Percentiles rank a stretch among this genome's conserved stretches.
Conservation (phyloP, 1,140 invertebrate species). For the Pogonus chalceus region DNA sequence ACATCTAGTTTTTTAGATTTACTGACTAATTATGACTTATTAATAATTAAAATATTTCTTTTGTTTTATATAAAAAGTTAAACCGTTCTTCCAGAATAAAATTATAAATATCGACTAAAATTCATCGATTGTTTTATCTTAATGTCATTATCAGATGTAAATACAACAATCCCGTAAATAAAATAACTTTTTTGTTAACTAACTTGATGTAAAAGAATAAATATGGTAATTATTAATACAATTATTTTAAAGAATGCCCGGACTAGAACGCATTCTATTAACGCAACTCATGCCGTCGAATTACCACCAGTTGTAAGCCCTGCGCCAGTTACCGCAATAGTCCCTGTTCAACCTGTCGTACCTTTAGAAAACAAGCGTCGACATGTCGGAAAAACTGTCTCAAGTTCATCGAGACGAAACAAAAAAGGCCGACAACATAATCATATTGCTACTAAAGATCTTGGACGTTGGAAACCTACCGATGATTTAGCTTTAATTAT, state of each 20-base stretch:
- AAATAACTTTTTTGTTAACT: too few relatives aligned
- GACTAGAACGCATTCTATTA: constrained; percentile 36
- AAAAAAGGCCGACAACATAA: constrained; percentile 50
- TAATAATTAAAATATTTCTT: too few relatives aligned
- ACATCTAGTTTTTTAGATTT: too few relatives aligned
- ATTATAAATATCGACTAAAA: too few relatives aligned
- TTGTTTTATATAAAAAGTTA: too few relatives aligned
- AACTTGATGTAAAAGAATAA: too few relatives aligned
- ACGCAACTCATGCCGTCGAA: constrained; percentile 22
- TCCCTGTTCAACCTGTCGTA: background rate
- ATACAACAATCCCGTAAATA: too few relatives aligned
- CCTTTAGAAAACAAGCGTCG: constrained; percentile 4
- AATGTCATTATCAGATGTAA: too few relatives aligned
- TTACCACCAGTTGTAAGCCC: background rate
- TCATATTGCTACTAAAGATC: constrained; percentile 64
- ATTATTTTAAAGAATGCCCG: constrained; percentile 28
- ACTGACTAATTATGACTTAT: too few relatives aligned
- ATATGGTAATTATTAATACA: too few relatives aligned
- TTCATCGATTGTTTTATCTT: too few relatives aligned
- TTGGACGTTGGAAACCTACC: constrained; percentile 92
- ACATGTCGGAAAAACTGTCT: background rate
- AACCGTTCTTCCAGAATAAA: too few relatives aligned
- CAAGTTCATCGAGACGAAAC: constrained; percentile 17
- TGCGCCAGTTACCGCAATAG: background rate
- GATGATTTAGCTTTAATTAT: constrained; percentile 92